Evolutionary conservation across 2,113 vertebrate genomes (phyloP), one percentile per base, ranked within the genome.

Genomic region (Chunga burmeisteri): DNA sequence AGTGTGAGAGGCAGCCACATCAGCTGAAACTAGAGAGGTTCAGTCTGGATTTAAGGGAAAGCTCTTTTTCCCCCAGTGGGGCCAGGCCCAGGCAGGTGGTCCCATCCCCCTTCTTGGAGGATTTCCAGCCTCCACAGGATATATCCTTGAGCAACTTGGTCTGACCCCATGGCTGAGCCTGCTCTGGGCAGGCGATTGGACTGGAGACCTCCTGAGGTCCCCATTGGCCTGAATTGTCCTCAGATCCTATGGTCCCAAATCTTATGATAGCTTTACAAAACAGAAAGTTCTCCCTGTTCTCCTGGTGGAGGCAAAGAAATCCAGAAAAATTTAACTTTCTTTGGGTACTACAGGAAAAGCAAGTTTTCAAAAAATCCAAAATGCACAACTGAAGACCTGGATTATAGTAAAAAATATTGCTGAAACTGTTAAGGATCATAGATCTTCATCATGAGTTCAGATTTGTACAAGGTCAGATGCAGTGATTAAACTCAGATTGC

Each of bases 1-100:
- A 49, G 10, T 5, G 10, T 38, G 36, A 84, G 9, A 62, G 13
- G 29, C 25, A 80, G 26, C 13, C 0, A 0, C 22, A 16, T 38
- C n/a, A 46, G 7, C 42, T 52, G 67, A 62, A 83, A 73, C 4
- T 10, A 15, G 16, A 50, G 40, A 56, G 20, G 9, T 29, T 58
- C 53, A 56, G 27, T 9, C 9, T 46, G 17, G 21, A 56, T 56
- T 56, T 52, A 27, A 63, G 18, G 15, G n/a, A 79, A 78, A 67
- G 18, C 1, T 38, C 10, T 27, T 79, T 42, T 49, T 14, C 16
- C 18, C 2, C 11, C 30, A 47, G 17, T 21, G 32, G 9, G 5
- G 6, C 8, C 11, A 46, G 29, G 16, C 6, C n/a, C 46, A 50
- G 23, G 9, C 7, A 71, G 6, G 16, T 55, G 16, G 14, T 55